Conservation (phyloP, 2,888 invertebrate genomes). For the Ormia ochracea region DNA sequence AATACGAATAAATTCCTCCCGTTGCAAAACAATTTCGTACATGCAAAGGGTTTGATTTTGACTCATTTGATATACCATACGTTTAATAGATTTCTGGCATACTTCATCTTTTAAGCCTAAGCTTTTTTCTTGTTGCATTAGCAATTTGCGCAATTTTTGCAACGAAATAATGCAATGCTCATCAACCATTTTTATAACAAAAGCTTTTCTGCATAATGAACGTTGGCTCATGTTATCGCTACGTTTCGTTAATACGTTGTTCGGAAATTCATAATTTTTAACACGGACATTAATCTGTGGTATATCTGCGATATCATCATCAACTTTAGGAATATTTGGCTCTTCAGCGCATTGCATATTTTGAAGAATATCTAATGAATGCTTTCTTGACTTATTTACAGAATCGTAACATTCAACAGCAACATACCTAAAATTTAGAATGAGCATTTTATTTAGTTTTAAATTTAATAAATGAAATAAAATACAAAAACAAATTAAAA, state of each 20-base stretch:
- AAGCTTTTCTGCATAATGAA: constrained; percentile 79
- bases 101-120: constrained; percentile 80
- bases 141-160: constrained; percentile 78
- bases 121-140: constrained; percentile 79
- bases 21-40: constrained; percentile 70
- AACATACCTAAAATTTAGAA: constrained; percentile 64
- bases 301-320: constrained; percentile 66
- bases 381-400: constrained; percentile 61
- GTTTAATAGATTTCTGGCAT: constrained; percentile 80
- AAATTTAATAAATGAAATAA: no score
- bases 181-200: constrained; percentile 81
- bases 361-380: constrained; percentile 57
- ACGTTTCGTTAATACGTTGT: background rate
- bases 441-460: no score
- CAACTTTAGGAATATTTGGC: constrained; percentile 64
- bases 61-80: constrained; percentile 80
- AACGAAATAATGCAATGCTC: constrained; percentile 80
- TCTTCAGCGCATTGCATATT: constrained; percentile 69
- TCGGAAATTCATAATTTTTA: constrained; percentile 56
- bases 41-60: constrained; percentile 67
- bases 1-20: constrained; percentile 66
- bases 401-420: constrained; percentile 63
- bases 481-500: no score
- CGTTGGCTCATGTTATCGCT: constrained; percentile 63
- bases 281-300: constrained; percentile 65